Evolutionary conservation across 2,888 invertebrate genomes (phyloP), one percentile per base, ranked within the genome.

Genomic region (Aspidapion aeneum): DNA sequence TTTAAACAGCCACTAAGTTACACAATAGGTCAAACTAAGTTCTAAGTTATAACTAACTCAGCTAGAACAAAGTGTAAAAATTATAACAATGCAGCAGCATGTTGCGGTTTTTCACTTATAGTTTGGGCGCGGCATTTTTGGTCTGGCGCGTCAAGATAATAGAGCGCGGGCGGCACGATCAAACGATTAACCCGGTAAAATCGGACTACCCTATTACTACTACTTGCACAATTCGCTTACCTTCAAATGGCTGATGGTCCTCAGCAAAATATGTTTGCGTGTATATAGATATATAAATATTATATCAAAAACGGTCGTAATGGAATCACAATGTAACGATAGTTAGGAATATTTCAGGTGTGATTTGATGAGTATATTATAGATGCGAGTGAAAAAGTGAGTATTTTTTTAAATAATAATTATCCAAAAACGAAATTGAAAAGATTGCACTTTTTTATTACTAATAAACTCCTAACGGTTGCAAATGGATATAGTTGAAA

Each of bases 401-500:
- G 70, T 70, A 71, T 69, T 71, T 69, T 69, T 68, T 69, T 68
- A 68, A 72, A n/a, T n/a, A n/a, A n/a, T n/a, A n/a, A n/a, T n/a
- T 49, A 62, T 54, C 57, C 21, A 57, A 65, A 72, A 68, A 65
- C 71, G 70, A 69, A 71, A 68, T 70, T 72, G 72, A 73, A 75
- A 75, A 75, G 72, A 79, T 78, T 78, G 78, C 78, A 78, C 78
- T 76, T 57, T 74, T 71, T 74, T 67, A 76, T 74, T 73, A 74
- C 70, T 72, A 73, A 74, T 74, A 72, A 75, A 74, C 73, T 74
- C 76, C 74, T 70, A 73, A 73, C 74, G 74, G 75, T 74, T 74
- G 74, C 75, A n/a, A n/a, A n/a, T n/a, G n/a, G n/a, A n/a, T 76
- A 78, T 78, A 74, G 75, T 78, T 77, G 75, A 75, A 77, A 74